Evolutionary conservation across 1,140 invertebrate genomes (phyloP).

Genomic region (Meloidogyne chitwoodi): DNA sequence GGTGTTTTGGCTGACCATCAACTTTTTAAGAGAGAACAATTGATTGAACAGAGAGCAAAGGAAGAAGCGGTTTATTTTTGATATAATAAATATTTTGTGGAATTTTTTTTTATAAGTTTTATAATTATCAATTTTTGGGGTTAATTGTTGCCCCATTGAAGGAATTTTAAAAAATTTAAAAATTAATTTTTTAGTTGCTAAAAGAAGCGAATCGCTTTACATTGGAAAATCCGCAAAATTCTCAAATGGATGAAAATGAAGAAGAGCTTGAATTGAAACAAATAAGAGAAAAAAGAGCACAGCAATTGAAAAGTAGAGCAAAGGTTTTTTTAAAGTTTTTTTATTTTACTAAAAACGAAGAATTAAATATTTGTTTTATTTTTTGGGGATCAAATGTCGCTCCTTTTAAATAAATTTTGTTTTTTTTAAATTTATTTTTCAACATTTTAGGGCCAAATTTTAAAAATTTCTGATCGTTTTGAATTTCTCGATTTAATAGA

Average conservation of each 20-base stretch:
- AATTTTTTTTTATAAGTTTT: too few species aligned
- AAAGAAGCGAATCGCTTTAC: slow-evolving; percentile 41
- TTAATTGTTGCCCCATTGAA: too few species aligned
- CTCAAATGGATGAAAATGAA: slow-evolving; percentile 24
- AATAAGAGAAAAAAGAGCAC: slow-evolving; percentile 31
- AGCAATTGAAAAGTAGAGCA: slow-evolving; percentile 26
- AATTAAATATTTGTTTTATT: too few species aligned
- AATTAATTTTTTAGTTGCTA: slow-evolving; percentile 31
- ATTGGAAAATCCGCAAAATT: slow-evolving; percentile 11
- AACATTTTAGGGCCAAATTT: slow-evolving; percentile 14
- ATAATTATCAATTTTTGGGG: not conserved
- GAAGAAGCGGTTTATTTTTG: slow-evolving; percentile 20
- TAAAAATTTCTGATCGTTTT: slow-evolving; percentile 27
- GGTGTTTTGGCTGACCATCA: slow-evolving; percentile 45
- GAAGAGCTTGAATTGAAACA: slow-evolving; percentile 38
- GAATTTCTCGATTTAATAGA: slow-evolving; percentile 40
- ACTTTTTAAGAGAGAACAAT: slow-evolving; percentile 6
- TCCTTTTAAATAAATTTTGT: not conserved
- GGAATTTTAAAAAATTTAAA: too few species aligned
- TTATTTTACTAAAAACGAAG: too few species aligned
- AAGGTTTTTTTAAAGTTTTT: slow-evolving; percentile 5
- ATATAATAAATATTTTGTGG: too few species aligned
- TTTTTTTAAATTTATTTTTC: too few species aligned
- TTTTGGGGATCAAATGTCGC: not conserved
- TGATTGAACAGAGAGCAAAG: not conserved